Base-by-base conservation (phyloP, 2,888 invertebrate species). In the Phlogophora meticulosa region DNA sequence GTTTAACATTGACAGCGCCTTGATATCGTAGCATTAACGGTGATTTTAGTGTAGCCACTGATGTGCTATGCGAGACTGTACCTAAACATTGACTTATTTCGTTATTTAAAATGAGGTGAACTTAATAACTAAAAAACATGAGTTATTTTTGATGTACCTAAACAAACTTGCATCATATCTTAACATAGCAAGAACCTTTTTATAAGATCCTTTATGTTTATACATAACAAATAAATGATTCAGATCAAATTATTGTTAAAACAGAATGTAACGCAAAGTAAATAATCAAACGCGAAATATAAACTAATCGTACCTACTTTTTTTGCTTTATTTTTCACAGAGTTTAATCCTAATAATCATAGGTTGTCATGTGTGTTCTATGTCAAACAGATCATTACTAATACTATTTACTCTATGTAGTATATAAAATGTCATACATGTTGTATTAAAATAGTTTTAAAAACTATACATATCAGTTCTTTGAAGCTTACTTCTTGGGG, bases 401-500 rank as follows among this genome's bases (percentile, higher is more conserved):
- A 40, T 40, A 40, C 24, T 40, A 38, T 4, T 17, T 17, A 34
- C 13, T 59, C 20, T 36, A 38, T 2, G 22, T 17, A 34, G n/a
- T 59, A 43, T 10, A 57, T 22, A 51, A 45, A 69, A 45, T 45
- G 17, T 69, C n/a, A 51, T 43, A 67, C n/a, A 22, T 24, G 11
- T n/a, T 70, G 48, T 72, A 46, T 52, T 52, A 57, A 49, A 38
- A 48, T 34, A 20, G 42, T 51, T 13, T 10, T 40, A 20, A 46
- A 15, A 43, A 61, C 32, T 40, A 22, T 57, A 55, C 3, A 48
- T 36, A 45, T 66, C 51, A 43, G n/a, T 56, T 36, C 15, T 45
- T 32, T 9, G 17, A 38, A 22, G 17, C 10, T 87, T 94, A 95
- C 85, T 95, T 95, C 83, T 96, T 96, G 43, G 96, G 96, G 81